phyloP scores from a whole-genome alignment of 2,888 invertebrate species.

The Tridacna crocea region DNA sequence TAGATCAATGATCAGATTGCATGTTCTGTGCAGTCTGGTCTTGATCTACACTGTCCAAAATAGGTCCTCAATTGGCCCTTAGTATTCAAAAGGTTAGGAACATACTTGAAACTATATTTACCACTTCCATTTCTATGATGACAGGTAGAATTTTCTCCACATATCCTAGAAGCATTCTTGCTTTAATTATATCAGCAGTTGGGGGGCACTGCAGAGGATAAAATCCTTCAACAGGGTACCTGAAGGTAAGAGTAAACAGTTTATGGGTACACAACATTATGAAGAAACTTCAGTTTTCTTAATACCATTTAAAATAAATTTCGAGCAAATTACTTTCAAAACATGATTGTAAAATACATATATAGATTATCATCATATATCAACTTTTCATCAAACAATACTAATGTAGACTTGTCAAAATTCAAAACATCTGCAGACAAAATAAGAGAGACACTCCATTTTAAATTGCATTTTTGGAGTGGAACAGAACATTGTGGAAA shows the following conservation, averaged over 20 bases:
- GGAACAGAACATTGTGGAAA: not conserved
- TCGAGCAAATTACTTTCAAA: too few species aligned
- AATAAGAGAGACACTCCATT: not conserved
- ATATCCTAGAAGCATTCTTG: constrained; percentile 85
- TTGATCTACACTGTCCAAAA: too few species aligned
- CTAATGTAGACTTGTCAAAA: not conserved
- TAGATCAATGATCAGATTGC: too few species aligned
- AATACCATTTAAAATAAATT: too few species aligned
- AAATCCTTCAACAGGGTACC: constrained; percentile 88
- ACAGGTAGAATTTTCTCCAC: constrained; percentile 84
- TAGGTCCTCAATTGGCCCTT: too few species aligned
- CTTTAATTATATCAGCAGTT: constrained; percentile 80
- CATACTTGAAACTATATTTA: constrained; percentile 22
- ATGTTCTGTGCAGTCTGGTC: too few species aligned
- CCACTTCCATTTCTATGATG: constrained; percentile 74
- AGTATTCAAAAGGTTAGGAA: not conserved
- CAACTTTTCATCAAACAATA: too few species aligned
- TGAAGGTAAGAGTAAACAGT: not conserved
- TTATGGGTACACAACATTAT: not conserved
- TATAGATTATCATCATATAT: too few species aligned
- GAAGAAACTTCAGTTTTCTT: too few species aligned
- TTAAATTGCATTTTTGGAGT: not conserved
- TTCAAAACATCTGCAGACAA: not conserved
- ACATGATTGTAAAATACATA: too few species aligned
- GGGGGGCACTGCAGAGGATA: constrained; percentile 87